Evolutionary conservation across 2,888 invertebrate genomes (phyloP), one percentile per base, ranked within the genome.

Genomic region (Silvanus unidentatus): DNA sequence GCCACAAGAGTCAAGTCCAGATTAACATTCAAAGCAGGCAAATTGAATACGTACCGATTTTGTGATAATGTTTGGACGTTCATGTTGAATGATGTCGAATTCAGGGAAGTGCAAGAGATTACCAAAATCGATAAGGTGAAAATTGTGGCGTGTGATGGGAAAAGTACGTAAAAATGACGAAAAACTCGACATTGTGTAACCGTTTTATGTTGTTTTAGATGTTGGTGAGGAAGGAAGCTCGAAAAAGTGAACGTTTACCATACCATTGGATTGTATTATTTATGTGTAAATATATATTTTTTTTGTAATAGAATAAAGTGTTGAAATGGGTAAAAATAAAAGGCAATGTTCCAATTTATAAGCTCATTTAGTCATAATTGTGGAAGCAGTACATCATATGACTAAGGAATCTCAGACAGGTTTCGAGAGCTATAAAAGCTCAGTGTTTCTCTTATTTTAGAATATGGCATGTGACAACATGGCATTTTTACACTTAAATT

Each of bases 61-160:
- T 99, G 99, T 78, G 99, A 99, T 77, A 99, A 99, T 75, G 99
- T 99, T 1, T 99, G 99, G 99, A 99, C 99, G 4, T 94, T 99
- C 66, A 93, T 99, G 82, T 77, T 99, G 60, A 95, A 95, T 66
- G 92, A 97, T 74, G 97, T 97, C 6, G 97, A 98, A 70, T 97
- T 98, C 67, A 79, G 93, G 57, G 97, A 98, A 72, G 89, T 93
- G 0, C 91, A 93, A 66, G 94, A 95, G 69, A 83, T 94, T 52
- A 89, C 89, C 9, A 86, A 86, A 73, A 91, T 93, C 40, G 92
- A 93, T 66, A 92, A 92, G 77, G 91, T 97, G 10, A 97, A 97
- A 78, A 94, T 97, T 72, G 96, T 97, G 40, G 96, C 96, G 2
- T 97, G 96, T 75, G 96, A 97, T 79, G 96, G 95, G 47, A 93